phyloP scores from a whole-genome alignment of 2,113 vertebrate species.

The Cebidichthys violaceus region DNA sequence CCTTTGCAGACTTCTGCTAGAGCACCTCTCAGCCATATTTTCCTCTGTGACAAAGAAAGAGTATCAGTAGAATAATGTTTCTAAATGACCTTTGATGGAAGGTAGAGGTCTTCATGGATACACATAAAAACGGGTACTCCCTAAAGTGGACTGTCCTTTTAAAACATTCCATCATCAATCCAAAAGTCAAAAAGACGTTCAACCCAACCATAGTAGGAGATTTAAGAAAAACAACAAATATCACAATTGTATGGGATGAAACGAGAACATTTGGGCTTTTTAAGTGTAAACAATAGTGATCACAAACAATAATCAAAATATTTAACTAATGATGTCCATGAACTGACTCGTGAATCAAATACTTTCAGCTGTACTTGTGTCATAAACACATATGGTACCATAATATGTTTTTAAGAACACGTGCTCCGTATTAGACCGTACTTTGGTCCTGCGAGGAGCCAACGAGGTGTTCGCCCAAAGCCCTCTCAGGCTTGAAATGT shows the following conservation, averaged over 20 bases:
- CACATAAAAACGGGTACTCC: neutral
- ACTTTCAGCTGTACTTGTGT: neutral
- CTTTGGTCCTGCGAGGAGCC: neutral
- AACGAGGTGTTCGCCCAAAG: neutral
- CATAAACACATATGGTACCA: neutral
- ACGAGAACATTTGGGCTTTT: neutral
- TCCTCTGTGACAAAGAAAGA: constrained; percentile 77
- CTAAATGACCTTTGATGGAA: neutral
- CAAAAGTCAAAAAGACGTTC: neutral
- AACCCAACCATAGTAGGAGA: neutral
- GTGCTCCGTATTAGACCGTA: neutral
- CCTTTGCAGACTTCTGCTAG: constrained; percentile 87
- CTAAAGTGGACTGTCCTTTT: neutral
- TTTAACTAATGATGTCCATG: neutral
- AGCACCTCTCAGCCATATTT: constrained; percentile 87
- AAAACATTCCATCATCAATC: neutral
- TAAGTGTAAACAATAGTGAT: neutral
- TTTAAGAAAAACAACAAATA: neutral
- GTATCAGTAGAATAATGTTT: neutral
- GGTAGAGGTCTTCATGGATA: neutral
- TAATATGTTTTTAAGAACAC: neutral
- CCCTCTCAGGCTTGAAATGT: neutral
- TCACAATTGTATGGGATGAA: neutral
- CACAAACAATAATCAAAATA: neutral
- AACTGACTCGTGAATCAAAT: neutral